Evolutionary conservation across 2,113 vertebrate species (phyloP).

Genomic region (Agelaius phoeniceus): DNA sequence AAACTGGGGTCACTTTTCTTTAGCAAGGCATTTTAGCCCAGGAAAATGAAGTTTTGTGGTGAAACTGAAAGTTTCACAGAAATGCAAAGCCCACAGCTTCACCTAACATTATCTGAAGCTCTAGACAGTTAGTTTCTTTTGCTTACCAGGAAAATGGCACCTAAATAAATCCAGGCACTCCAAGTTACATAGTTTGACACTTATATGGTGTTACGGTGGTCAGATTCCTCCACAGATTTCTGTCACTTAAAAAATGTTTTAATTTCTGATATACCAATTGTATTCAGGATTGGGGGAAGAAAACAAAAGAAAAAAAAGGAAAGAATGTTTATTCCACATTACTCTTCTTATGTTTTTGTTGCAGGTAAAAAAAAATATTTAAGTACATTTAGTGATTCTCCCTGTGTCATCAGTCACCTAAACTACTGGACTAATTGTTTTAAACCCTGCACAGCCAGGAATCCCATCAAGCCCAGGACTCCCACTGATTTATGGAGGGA

Average conservation of each 20-base stretch:
- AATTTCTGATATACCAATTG: neutral
- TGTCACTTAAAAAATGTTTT: neutral
- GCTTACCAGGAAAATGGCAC: neutral
- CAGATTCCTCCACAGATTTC: neutral
- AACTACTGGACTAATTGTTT: neutral
- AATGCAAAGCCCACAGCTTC: neutral
- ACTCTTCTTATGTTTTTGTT: neutral
- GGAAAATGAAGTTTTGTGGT: neutral
- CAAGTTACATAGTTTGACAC: neutral
- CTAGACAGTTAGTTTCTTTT: neutral
- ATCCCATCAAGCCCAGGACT: neutral
- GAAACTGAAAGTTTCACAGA: neutral
- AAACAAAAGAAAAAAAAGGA: neutral
- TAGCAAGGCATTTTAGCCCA: neutral
- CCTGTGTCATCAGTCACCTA: neutral
- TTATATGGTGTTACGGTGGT: neutral
- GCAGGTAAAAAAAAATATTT: neutral
- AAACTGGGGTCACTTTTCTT: neutral
- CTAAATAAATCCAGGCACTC: neutral
- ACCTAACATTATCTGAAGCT: neutral
- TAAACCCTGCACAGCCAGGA: neutral
- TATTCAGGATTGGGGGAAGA: fast-evolving
- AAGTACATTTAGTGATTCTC: neutral
- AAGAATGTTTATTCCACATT: neutral
- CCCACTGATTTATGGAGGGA: neutral